Evolutionary conservation across 2,113 vertebrate species (phyloP).

Genomic region (Colaptes auratus): DNA sequence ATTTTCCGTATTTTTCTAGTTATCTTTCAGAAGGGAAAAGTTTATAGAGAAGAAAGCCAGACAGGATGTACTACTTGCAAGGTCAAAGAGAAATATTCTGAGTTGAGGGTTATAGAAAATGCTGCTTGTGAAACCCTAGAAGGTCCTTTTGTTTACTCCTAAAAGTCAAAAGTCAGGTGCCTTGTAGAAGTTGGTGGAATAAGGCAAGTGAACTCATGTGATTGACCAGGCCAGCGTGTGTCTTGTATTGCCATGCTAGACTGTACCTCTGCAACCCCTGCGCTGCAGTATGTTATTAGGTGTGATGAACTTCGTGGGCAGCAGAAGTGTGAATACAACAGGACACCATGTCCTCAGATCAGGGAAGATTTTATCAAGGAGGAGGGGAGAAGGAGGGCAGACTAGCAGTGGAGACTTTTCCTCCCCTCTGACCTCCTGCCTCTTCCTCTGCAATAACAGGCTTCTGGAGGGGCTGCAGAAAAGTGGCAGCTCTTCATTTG

Average conservation of each 20-base stretch:
- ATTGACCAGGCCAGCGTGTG: background rate
- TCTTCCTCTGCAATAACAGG: background rate
- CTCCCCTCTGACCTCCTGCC: background rate
- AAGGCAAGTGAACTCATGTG: background rate
- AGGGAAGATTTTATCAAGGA: background rate
- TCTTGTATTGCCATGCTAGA: background rate
- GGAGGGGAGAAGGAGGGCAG: fast-evolving
- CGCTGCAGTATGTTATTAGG: background rate
- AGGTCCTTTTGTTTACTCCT: background rate
- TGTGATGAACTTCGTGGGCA: background rate
- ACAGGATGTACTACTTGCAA: background rate
- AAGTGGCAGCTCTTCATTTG: background rate
- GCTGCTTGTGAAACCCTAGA: background rate
- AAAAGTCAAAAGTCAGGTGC: background rate
- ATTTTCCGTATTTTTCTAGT: slow-evolving; percentile 17
- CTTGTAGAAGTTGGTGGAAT: background rate
- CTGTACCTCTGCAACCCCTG: background rate
- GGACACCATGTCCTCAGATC: background rate
- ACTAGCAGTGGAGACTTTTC: background rate
- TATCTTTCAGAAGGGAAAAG: background rate
- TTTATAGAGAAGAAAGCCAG: background rate
- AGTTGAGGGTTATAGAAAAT: background rate
- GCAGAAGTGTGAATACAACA: background rate
- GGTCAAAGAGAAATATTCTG: background rate
- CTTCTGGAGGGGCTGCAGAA: background rate